These are phyloP conservation scores for Simalia tracyae DNA, from an alignment of 2,797 vertebrate species.

Conservation along the genomic window DNA sequence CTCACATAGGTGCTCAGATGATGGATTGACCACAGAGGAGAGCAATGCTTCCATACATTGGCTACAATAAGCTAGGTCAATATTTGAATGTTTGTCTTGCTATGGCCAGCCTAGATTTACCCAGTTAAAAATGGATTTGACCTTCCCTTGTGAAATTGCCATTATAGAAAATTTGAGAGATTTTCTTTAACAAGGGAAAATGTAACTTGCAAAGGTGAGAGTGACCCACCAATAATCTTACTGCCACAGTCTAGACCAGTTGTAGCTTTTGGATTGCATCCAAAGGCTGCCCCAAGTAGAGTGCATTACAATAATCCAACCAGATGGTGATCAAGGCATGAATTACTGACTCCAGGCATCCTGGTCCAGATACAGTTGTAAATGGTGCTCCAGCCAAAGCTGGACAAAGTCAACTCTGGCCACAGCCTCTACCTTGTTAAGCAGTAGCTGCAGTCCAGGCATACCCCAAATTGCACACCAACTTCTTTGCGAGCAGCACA, in stretches of 20 bases:
- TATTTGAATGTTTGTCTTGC: not conserved
- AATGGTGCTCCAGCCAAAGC: not conserved
- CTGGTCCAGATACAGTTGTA: not conserved
- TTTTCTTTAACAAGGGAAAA: not conserved
- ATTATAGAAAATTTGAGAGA: not conserved
- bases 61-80: not conserved
- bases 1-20: not conserved
- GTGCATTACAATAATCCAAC: not conserved
- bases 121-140: not conserved
- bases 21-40: not conserved
- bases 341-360: not conserved
- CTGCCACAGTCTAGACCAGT: not conserved
- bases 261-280: not conserved
- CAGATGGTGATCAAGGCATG: not conserved
- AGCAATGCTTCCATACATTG: not conserved
- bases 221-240: not conserved
- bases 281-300: not conserved
- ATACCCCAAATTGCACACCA: not conserved
- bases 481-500: not conserved
- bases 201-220: not conserved
- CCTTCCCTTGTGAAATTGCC: not conserved
- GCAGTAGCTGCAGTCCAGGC: not conserved
- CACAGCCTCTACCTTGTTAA: not conserved
- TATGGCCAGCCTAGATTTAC: not conserved
- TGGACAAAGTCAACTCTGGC: not conserved